Evolutionary conservation across 2,888 invertebrate genomes (phyloP).

Genomic region (Erpobdella octoculata): DNA sequence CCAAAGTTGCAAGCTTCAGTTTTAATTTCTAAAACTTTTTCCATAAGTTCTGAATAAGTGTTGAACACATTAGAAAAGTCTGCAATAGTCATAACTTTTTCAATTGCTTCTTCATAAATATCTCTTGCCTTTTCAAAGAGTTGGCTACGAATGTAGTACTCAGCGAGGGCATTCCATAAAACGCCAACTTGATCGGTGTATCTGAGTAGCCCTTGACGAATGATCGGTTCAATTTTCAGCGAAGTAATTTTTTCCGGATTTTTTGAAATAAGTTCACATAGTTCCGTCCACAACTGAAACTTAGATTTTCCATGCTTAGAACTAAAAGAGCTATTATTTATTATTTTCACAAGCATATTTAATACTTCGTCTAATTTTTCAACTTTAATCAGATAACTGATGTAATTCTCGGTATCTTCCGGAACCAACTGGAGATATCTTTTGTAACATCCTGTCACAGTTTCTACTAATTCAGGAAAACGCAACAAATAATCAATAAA

Average conservation of each 20-base stretch:
- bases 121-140: slow-evolving; percentile 87
- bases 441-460: slow-evolving; percentile 85
- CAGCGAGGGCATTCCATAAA: slow-evolving; percentile 94
- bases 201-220: slow-evolving; percentile 86
- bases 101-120: no score
- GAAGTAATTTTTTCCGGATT: slow-evolving; percentile 70
- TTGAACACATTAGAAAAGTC: no score
- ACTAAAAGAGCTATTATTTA: slow-evolving; percentile 89
- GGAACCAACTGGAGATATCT: slow-evolving; percentile 80
- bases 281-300: slow-evolving; percentile 84
- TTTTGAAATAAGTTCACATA: slow-evolving; percentile 93
- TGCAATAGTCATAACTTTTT: no score
- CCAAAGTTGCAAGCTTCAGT: no score
- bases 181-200: slow-evolving; percentile 87
- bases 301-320: slow-evolving; percentile 96
- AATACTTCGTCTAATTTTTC: slow-evolving; percentile 90
- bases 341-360: slow-evolving; percentile 76
- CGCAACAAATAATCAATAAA: slow-evolving; percentile 82
- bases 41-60: no score
- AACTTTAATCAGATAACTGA: slow-evolving; percentile 78
- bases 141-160: slow-evolving; percentile 93
- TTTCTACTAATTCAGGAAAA: slow-evolving; percentile 77
- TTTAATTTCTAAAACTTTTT: no score
- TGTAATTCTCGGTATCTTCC: slow-evolving; percentile 91
- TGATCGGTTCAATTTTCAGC: slow-evolving; percentile 91